Evolutionary conservation across 1,140 invertebrate species (phyloP), one percentile per base, ranked within the genome.

Genomic region (Halyomorpha halys): DNA sequence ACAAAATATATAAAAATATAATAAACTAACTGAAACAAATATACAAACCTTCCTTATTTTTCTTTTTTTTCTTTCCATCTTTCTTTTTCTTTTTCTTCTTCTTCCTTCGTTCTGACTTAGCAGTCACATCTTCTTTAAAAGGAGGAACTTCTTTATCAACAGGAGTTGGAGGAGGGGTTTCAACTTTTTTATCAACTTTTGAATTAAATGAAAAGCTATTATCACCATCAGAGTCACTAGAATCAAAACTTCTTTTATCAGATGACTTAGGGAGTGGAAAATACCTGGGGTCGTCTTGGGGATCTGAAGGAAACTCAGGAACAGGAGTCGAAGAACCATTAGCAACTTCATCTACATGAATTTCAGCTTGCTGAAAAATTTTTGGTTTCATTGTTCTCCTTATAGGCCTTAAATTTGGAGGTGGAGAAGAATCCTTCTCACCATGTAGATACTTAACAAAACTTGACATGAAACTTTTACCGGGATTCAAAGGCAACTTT

Each of bases 401-500:
- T 16, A 51, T 25, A 16, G 25, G 27, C 19, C 21, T 27, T 2
- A 47, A 21, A 15, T 65, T 60, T 6, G 75, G 86, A 83, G 86
- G 85, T n/a, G 86, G 85, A 68, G 87, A 88, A 44, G 83, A 82
- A 62, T 89, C 86, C 30, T 84, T 79, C 71, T 89, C 86, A 59
- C 88, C 88, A 78, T 90, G 86, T 68, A 90, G 76, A 75, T 90
- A 90, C 72, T 89, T 90, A 47, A 89, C 76, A 76, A 89, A 90
- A 74, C 87, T 89, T 68, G 83, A 86, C 86, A 90, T 89, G 73
- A 90, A 90, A 65, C 86, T 85, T 30, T 83, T 81, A 18, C 54
- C 65, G 13, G 65, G 59, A 51, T 66, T 66, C 18, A 21, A 27
- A 15, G 44, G 6, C 34, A 63, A 49, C 59, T 15, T 19, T 21